Evolutionary conservation across 1,140 invertebrate genomes (phyloP), one percentile per base, ranked within the genome.

Genomic region (Neomicropteryx cornuta): DNA sequence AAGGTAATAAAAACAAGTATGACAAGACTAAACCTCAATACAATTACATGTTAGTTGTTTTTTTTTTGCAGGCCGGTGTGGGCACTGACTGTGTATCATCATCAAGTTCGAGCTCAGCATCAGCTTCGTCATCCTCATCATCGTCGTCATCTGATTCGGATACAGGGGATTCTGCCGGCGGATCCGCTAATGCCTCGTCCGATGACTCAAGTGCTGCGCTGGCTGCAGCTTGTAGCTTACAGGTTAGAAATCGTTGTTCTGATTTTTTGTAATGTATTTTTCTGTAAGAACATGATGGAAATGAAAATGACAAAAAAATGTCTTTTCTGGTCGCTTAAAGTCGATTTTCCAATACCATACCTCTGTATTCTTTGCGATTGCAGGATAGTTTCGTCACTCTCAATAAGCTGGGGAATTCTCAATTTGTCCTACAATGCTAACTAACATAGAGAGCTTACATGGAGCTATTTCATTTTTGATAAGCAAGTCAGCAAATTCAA

Each of bases 131-230:
- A 10, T 62, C 60, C 8, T 27, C 24, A 31, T 4, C 21, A 4
- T 62, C 61, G 14, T 62, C 60, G 5, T 63, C 61, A 5, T 62
- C 60, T n/a, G 62, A 65, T 38, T 65, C 62, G n/a, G 62, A 65
- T 42, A 56, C 55, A 0, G 56, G 60, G 18, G 62, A 65, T n/a
- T 60, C 52, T 4, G 57, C 53, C 19, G 56, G 52, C 43, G 57
- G 54, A 16, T 54, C 60, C n/a, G 52, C 53, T 4, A 54, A 62
- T 31, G 55, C 50, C n/a, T 53, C 58, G 29, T 47, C 45, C 5
- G 60, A 62, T 32, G 62, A 66, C 39, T 60, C 63, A 3, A 64
- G 54, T 46, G 62, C 55, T 13, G 62, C 58, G 4, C 52, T 68
- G 17, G 66, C 54, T 3, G 66, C 62, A 33, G 62, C 59, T 28